Evolutionary conservation across 2,113 vertebrate species (phyloP).

Genomic region (Amazona vittata): DNA sequence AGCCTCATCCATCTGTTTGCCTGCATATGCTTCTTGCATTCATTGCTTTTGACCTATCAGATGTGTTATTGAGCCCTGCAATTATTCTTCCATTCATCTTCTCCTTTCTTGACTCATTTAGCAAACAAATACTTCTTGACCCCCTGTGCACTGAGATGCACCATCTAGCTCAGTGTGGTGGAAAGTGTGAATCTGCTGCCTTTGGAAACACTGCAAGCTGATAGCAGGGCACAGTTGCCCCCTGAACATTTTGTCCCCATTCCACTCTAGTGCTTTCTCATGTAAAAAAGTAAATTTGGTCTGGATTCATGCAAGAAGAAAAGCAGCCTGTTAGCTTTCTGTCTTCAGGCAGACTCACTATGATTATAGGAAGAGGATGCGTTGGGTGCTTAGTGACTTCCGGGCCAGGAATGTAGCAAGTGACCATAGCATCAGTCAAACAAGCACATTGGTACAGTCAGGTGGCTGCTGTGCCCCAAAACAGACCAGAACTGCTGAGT

Average conservation of each 20-base stretch:
- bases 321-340: not conserved
- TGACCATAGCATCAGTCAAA: not conserved
- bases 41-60: not conserved
- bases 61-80: not conserved
- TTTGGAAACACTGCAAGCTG: not conserved
- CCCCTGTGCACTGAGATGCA: not conserved
- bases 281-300: not conserved
- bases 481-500: not conserved
- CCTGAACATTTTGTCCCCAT: not conserved
- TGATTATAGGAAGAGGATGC: not conserved
- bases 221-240: not conserved
- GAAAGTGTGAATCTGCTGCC: not conserved
- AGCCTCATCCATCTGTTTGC: not conserved
- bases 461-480: not conserved
- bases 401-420: not conserved
- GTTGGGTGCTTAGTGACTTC: not conserved
- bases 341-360: not conserved
- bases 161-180: not conserved
- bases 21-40: not conserved
- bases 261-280: not conserved
- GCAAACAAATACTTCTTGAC: not conserved
- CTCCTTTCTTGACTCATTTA: slow-evolving; percentile 24
- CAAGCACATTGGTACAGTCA: not conserved
- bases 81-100: not conserved
- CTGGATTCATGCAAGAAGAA: not conserved